phyloP scores from a whole-genome alignment of 2,888 invertebrate species.

The Gari tellinella region DNA sequence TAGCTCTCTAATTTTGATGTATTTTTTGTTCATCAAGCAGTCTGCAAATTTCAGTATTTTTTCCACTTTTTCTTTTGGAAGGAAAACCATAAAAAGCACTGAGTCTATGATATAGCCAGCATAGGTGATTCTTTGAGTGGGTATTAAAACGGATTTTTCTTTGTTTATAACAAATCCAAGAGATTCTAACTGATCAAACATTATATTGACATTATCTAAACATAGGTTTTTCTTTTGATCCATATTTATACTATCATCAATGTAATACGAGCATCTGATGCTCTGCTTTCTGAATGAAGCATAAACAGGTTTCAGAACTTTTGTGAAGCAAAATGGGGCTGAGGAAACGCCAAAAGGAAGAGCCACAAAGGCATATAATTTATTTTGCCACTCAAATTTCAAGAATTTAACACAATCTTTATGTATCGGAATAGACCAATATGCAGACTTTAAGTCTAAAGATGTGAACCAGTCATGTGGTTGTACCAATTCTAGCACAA shows the following conservation, averaged over 20 bases:
- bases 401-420: constrained; percentile 22
- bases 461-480: constrained; percentile 28
- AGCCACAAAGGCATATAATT: constrained; percentile 29
- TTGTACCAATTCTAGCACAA: neutral
- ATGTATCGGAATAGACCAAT: constrained; percentile 35
- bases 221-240: no score
- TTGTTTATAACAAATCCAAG: constrained; percentile 22
- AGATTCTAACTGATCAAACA: constrained; percentile 1
- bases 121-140: constrained; percentile 10
- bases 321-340: constrained; percentile 40
- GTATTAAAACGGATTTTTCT: constrained; percentile 15
- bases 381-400: constrained; percentile 35
- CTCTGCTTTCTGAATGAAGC: constrained; percentile 25
- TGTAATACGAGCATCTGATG: constrained; percentile 38
- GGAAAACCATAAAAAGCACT: neutral
- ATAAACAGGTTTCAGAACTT: constrained; percentile 42
- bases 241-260: constrained; percentile 19
- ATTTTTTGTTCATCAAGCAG: neutral
- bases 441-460: constrained; percentile 44
- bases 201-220: constrained; percentile 7
- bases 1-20: neutral
- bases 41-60: neutral
- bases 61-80: constrained; percentile 1
- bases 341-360: constrained; percentile 36
- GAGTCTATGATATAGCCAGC: constrained; percentile 21